Conservation (phyloP, 2,797 vertebrate species). For the Cirrhinus mrigala region DNA sequence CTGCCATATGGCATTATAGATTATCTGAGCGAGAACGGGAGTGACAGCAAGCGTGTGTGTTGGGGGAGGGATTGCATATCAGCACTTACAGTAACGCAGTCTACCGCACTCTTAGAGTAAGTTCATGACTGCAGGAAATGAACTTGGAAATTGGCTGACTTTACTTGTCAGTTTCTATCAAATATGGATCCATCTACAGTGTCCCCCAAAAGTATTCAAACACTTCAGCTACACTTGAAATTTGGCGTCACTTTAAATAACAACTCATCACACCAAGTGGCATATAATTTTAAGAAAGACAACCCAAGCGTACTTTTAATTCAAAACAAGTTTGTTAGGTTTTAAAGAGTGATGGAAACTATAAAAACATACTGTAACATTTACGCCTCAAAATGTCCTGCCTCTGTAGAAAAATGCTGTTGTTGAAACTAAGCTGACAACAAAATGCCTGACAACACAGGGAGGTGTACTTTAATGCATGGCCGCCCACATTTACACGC, state of each 20-base stretch:
- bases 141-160: constrained; percentile 35
- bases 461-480: constrained; percentile 11
- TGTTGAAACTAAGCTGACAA: neutral
- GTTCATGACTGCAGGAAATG: constrained; percentile 37
- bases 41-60: constrained; percentile 26
- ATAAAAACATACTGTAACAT: neutral
- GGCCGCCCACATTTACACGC: neutral
- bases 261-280: neutral
- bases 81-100: constrained; percentile 29
- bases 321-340: neutral
- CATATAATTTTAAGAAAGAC: neutral
- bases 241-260: neutral
- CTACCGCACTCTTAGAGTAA: constrained; percentile 14
- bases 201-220: constrained; percentile 11
- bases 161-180: constrained; percentile 42
- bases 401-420: neutral
- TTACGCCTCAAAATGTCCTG: neutral
- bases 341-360: neutral
- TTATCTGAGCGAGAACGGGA: constrained; percentile 8
- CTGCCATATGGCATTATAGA: constrained; percentile 44
- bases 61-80: constrained; percentile 31
- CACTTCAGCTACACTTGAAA: constrained; percentile 9
- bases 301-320: neutral
- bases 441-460: neutral
- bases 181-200: neutral